Evolutionary conservation across 1,140 invertebrate species (phyloP), one percentile per base, ranked within the genome.

Genomic region (Proctacanthus coquilletti): DNA sequence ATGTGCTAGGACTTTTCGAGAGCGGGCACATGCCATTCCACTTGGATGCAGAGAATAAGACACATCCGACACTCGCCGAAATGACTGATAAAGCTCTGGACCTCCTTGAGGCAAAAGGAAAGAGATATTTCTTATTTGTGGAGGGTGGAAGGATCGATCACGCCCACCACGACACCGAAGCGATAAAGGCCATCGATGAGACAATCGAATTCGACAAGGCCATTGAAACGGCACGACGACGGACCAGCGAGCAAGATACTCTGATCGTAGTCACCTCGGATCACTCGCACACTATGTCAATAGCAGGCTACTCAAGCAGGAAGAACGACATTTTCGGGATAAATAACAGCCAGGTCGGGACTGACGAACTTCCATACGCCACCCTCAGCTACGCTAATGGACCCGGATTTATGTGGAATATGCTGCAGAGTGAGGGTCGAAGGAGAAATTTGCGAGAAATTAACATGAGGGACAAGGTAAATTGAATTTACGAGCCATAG

Each of bases 11-110:
- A 2, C 47, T 68, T 2, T 68, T 68, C 31, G 51, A 60, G 5
- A 45, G 46, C 15, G 58, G 61, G 9, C 65, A 68, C 42, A 59
- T 64, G 51, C 59, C 60, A 4, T 66, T 65, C 36, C 51, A 66
- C 43, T 36, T 62, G 41, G 52, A 70, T 48, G 66, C 18, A 50
- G 75, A 61, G 45, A 74, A 49, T 63, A 21, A 21, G 52, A 78
- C 60, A 42, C 75, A 55, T 64, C 82, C 83, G 0, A 77, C 80
- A 1, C 57, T 89, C 2, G 65, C 66, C 8, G 77, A 85, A 53
- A 85, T 89, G 82, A 79, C 77, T 2, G 58, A 69, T 45, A 70
- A 69, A 29, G 81, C 84, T 0, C 71, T 88, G 14, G 63, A 71
- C 36, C 63, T 84, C 2, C 59, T 89, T 1, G 57, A 64, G 10